Evolutionary conservation across 1,140 invertebrate species (phyloP).

Genomic region (Orussus abietinus): DNA sequence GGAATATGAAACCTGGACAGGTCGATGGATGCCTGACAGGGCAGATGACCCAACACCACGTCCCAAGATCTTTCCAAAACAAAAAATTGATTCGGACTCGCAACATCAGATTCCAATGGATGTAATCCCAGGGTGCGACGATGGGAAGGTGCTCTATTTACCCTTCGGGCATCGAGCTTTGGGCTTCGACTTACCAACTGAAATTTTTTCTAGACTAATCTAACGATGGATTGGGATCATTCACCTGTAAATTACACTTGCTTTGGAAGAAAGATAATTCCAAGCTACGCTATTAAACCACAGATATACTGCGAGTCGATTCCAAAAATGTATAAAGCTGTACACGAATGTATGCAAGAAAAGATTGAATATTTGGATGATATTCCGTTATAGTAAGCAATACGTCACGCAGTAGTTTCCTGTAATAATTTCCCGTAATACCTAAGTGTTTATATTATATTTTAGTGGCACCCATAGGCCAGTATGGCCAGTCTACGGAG

Average conservation of each 20-base stretch:
- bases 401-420: constrained; percentile 3
- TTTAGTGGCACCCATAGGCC: constrained; percentile 76
- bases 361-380: constrained; percentile 61
- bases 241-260: constrained; percentile 65
- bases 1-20: constrained; percentile 36
- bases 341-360: constrained; percentile 68
- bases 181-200: too few species aligned
- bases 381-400: constrained; percentile 55
- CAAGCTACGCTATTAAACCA: constrained; percentile 51
- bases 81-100: not conserved
- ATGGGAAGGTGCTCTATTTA: constrained; percentile 59
- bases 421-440: constrained; percentile 12
- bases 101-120: constrained; percentile 56
- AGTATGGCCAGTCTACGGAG: constrained; percentile 77
- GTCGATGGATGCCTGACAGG: constrained; percentile 43
- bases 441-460: constrained; percentile 23
- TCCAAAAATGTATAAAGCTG: constrained; percentile 62
- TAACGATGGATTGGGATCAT: constrained; percentile 70
- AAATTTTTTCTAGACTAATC: constrained; percentile 62
- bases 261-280: constrained; percentile 52
- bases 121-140: constrained; percentile 60
- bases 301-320: constrained; percentile 58
- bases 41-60: constrained; percentile 33
- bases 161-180: constrained; percentile 1
- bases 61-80: constrained; percentile 30